A percentile compares a stretch with the other conserved stretches of the same genome.
Conservation (phyloP, 1,140 invertebrate species). For the Bombus confusus region DNA sequence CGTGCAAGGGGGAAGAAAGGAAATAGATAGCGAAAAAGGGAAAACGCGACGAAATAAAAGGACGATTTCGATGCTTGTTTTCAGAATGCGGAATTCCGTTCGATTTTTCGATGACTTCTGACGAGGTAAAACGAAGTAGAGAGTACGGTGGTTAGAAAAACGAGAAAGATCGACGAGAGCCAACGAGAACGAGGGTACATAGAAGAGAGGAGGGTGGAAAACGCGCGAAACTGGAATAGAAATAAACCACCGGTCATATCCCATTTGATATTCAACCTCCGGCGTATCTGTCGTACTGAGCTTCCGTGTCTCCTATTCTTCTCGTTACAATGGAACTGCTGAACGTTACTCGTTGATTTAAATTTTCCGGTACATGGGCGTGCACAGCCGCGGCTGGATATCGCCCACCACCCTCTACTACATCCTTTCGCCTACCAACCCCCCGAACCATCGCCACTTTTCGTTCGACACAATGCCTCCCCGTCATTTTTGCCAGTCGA, state of each 20-base stretch:
- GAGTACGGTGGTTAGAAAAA: slow-evolving; percentile 22
- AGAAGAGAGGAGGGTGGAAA: background rate
- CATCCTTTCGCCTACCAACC: background rate
- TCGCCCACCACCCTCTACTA: background rate
- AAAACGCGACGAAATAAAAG: background rate
- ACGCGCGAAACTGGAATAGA: slow-evolving; percentile 60
- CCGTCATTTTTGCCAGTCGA: slow-evolving; percentile 40
- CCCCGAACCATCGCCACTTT: background rate
- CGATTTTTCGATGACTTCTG: background rate
- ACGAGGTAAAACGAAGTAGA: background rate
- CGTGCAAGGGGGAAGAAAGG: no score
- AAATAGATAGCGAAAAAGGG: background rate
- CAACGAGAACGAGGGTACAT: background rate
- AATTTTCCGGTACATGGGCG: slow-evolving; percentile 70
- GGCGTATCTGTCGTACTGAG: slow-evolving; percentile 65
- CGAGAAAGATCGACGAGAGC: background rate
- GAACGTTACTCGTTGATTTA: slow-evolving; percentile 71
- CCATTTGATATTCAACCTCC: slow-evolving; percentile 73
- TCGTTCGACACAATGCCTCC: slow-evolving; percentile 42
- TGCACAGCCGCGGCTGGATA: slow-evolving; percentile 41
- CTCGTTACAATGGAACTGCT: slow-evolving; percentile 67
- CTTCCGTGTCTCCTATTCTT: slow-evolving; percentile 68
- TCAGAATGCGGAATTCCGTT: background rate
- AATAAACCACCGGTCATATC: slow-evolving; percentile 69
- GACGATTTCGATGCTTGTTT: background rate